Base-by-base conservation (phyloP, 2,113 vertebrate genomes). In the Psilopogon haemacephalus region DNA sequence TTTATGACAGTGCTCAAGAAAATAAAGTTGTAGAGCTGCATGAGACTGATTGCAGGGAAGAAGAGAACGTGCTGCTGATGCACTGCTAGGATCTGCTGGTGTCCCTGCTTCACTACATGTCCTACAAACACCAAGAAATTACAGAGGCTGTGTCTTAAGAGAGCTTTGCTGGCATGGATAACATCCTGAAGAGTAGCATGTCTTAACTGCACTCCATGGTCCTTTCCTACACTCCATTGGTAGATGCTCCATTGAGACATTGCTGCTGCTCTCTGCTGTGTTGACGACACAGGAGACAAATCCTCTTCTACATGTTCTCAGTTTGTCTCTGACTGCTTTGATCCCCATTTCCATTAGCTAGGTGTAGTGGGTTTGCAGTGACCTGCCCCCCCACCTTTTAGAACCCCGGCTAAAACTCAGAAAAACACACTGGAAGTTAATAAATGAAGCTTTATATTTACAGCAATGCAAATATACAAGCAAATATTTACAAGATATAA, bases 161-260 rank as follows among this genome's bases (percentile, higher is more conserved):
- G 24, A 44, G 35, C 74, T 84, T 46, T 3, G 5, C 11, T 5
- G 9, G 14, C 3, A 1, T 54, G 40, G 17, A 55, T 63, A 20
- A 19, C 8, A 0, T 69, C 20, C 71, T 35, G 23, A 40, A 54
- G 40, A 9, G 12, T 1, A 4, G 27, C 33, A 37, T 1, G 1
- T 7, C 35, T 70, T 32, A 42, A 19, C 32, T 64, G 28, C 58
- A 28, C 10, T 19, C 42, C 1, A 1, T 44, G 28, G 27, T 55
- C 55, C 56, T 68, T 67, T 69, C 40, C 35, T 79, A 71, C 18
- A 15, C 0, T 0, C 59, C 59, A 23, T 23, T 20, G 33, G 30
- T 54, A n/a, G 1, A 0, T 42, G 67, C 44, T 73, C n/a, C 18
- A 5, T 5, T 52, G 46, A 48, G 52, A 59, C 52, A 63, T 32